Base-by-base conservation (phyloP, 2,113 vertebrate genomes). In the Notothenia coriiceps region DNA sequence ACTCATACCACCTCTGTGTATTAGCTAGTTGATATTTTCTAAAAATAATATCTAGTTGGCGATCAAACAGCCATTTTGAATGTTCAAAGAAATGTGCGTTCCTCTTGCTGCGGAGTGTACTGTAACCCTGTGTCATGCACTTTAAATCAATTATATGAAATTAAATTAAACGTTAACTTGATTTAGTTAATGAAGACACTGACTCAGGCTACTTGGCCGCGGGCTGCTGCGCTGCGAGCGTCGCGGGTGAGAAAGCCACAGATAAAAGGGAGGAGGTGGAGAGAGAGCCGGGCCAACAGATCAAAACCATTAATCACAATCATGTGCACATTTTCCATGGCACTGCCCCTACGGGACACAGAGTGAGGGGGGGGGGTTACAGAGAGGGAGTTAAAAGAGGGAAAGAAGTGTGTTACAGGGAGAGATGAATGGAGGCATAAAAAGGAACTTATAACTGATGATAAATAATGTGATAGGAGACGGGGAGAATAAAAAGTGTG, bases 301-400 rank as follows among this genome's bases (percentile, higher is more conserved):
- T 93, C 88, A 91, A 77, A 87, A 81, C 70, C 87, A 89, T 93
- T 91, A 85, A 91, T 93, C 89, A 88, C 80, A 87, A 85, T 92
- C 60, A 80, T 87, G 83, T 79, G 86, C 70, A 82, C 25, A 81
- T 85, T 85, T 87, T 75, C 71, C 12, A 57, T 74, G 74, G 81
- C 79, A 51, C 65, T 29, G 68, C 60, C 76, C 62, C 80, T 61
- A 14, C 65, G 78, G 85, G 68, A 79, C 3, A 2, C 10, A 46
- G 47, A 3, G 61, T 43, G 74, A 78, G 69, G 47, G 47, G n/a
- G 44, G 6, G 61, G 14, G 60, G 40, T 18, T 11, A 40, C 60
- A 64, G 40, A 49, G 70, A 66, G 33, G 44, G 70, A 63, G 77
- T 57, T 57, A 72, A 65, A 59, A 60, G 8, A 56, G 10, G 50